These are phyloP conservation scores for Hyla sarda DNA, from an alignment of 2,113 vertebrate genomes.

Conservation along the genomic window DNA sequence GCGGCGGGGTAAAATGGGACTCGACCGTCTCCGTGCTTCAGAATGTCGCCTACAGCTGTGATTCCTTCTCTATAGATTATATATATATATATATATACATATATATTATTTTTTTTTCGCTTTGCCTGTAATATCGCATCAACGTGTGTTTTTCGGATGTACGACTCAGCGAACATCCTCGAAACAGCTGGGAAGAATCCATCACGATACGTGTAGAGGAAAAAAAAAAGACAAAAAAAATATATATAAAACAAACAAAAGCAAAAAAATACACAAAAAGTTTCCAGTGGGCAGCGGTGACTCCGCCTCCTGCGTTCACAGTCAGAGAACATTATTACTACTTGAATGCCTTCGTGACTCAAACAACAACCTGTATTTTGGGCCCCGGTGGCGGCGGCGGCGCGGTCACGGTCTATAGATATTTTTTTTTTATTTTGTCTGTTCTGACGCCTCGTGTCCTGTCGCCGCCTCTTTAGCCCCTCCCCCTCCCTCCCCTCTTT, in stretches of 20 bases:
- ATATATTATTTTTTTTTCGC: constrained; percentile 75
- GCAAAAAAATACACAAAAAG: constrained; percentile 73
- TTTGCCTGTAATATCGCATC: constrained; percentile 91
- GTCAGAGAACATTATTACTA: constrained; percentile 93
- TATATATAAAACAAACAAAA: too few species aligned
- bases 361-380: constrained; percentile 60
- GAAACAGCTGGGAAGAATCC: constrained; percentile 81
- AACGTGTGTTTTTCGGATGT: constrained; percentile 82
- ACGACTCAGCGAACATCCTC: constrained; percentile 81
- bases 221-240: constrained; percentile 52
- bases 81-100: constrained; percentile 74
- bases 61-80: constrained; percentile 72
- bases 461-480: constrained; percentile 70
- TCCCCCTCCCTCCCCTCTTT: constrained; percentile 81
- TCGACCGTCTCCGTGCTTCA: not conserved
- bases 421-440: constrained; percentile 86
- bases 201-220: constrained; percentile 77
- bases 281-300: constrained; percentile 65
- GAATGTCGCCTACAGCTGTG: constrained; percentile 77
- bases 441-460: constrained; percentile 90
- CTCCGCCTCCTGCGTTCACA: constrained; percentile 76
- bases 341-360: constrained; percentile 99
- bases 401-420: constrained; percentile 69
- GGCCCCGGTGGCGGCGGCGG: not conserved
- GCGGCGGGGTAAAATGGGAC: constrained; percentile 39